Percentiles rank a stretch among this genome's conserved stretches.
phyloP scores from a whole-genome alignment of 2,888 invertebrate genomes.

The Caenorhabditis japonica region DNA sequence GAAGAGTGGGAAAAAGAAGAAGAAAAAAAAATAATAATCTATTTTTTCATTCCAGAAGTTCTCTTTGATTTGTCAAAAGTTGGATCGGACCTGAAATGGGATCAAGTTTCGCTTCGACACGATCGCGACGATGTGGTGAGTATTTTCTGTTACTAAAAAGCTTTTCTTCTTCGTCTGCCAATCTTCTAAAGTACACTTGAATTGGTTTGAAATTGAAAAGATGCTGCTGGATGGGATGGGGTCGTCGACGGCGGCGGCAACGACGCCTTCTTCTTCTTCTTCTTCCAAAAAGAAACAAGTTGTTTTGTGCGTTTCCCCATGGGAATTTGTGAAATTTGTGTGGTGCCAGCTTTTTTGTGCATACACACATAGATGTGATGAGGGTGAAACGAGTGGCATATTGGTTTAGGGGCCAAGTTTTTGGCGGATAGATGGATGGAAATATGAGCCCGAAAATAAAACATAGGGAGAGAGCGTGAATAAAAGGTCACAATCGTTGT shows the following conservation, averaged over 20 bases:
- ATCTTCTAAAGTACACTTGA: slow-evolving; percentile 47
- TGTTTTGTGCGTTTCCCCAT: slow-evolving; percentile 30
- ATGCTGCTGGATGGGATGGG: slow-evolving; percentile 15
- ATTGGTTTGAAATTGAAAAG: slow-evolving; percentile 51
- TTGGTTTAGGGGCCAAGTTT: slow-evolving; percentile 13
- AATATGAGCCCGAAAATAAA: slow-evolving; percentile 30
- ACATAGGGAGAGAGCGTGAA: not conserved
- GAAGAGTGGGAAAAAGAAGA: slow-evolving; percentile 24
- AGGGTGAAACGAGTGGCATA: slow-evolving; percentile 26
- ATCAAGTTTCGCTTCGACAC: slow-evolving; percentile 45
- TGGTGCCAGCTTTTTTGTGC: slow-evolving; percentile 9
- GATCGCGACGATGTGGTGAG: slow-evolving; percentile 53
- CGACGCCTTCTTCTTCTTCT: too few species aligned
- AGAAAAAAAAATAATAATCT: not conserved
- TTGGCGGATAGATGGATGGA: not conserved
- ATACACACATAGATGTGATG: slow-evolving; percentile 30
- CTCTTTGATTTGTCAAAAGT: slow-evolving; percentile 61
- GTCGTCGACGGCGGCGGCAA: slow-evolving; percentile 13
- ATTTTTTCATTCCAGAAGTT: slow-evolving; percentile 46
- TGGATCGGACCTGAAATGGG: slow-evolving; percentile 53
- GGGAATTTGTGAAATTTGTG: slow-evolving; percentile 19
- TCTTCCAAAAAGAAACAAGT: slow-evolving; percentile 32
- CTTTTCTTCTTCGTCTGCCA: slow-evolving; percentile 9
- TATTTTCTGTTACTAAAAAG: slow-evolving; percentile 6
- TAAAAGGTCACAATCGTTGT: slow-evolving; percentile 6